Evolutionary conservation across 2,888 invertebrate species (phyloP).

Genomic region (Priocnemis perturbator): DNA sequence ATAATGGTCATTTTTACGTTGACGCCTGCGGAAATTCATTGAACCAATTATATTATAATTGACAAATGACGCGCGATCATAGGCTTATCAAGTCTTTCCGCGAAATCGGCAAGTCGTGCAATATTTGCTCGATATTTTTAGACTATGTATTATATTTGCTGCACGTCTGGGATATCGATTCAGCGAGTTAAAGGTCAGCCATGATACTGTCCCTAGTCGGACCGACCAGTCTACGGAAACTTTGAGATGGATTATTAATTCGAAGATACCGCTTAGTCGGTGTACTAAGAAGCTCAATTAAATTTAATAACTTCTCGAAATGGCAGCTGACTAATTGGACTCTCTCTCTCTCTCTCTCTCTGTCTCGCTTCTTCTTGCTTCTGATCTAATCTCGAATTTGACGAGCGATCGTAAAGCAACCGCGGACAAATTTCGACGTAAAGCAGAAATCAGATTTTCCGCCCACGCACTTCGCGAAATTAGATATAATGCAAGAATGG

Average conservation of each 20-base stretch:
- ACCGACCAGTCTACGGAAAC: neutral
- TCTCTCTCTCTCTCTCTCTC: neutral
- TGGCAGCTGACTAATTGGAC: too few relatives aligned
- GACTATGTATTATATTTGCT: neutral
- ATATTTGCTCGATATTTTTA: neutral
- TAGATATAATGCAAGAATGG: too few relatives aligned
- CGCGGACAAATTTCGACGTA: neutral
- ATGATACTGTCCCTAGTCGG: constrained; percentile 11
- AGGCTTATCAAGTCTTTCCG: too few relatives aligned
- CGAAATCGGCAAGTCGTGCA: too few relatives aligned
- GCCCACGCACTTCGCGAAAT: too few relatives aligned
- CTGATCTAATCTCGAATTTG: too few relatives aligned
- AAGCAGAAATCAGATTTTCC: too few relatives aligned
- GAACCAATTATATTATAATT: too few relatives aligned
- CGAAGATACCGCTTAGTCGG: constrained; percentile 21
- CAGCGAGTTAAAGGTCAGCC: constrained; percentile 26
- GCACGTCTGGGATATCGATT: constrained; percentile 22
- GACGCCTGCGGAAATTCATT: too few relatives aligned
- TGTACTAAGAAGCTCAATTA: neutral
- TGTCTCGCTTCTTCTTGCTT: neutral
- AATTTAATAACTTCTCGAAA: neutral
- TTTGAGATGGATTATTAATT: constrained; percentile 14
- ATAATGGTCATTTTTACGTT: too few relatives aligned
- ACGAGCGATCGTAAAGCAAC: neutral
- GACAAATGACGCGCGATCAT: too few relatives aligned